Base-by-base conservation (phyloP, 2,113 vertebrate genomes). In the Eubucco bourcierii region DNA sequence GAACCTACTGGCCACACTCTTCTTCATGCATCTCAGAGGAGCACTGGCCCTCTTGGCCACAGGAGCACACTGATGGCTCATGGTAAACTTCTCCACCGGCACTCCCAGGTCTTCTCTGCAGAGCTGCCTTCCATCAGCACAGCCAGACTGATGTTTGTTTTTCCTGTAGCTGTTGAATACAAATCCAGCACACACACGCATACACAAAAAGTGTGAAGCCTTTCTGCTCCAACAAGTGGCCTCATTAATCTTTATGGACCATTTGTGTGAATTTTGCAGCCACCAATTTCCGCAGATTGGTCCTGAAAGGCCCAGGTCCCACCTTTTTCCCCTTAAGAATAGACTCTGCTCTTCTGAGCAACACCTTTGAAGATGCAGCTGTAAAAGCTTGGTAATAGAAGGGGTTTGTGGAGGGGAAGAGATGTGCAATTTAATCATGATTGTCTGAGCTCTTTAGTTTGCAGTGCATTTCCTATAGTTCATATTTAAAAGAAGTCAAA, bases 401-500 rank as follows among this genome's bases (percentile, higher is more conserved):
- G 65, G 70, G 80, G 24, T 82, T 87, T 80, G 34, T 60, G 74
- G 59, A 31, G 31, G 41, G 88, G 85, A 87, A 94, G 84, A 68
- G 94, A 34, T 5, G 66, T 79, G 80, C 87, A 65, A 61, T 94
- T 93, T 80, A 72, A 84, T 74, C 61, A 12, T 12, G 74, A 83
- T 81, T 47, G 20, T 95, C 95, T 46, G 90, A 93, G 15, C 61
- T 86, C 94, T 95, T 94, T 82, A 67, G 91, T 95, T 95, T 71
- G 41, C 95, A 31, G 25, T 53, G 71, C 95, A 50, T 91, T 90
- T 50, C 7, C 93, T 86, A n/a, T 37, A 82, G 79, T 70, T 89
- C 94, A 87, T 95, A 96, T 97, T 97, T 95, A 95, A 89, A 97
- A 96, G 94, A 97, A 97, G 79, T 87, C 96, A 95, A 95, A 96